Evolutionary conservation across 2,113 vertebrate genomes (phyloP).

Genomic region (Gymnobelideus leadbeateri): DNA sequence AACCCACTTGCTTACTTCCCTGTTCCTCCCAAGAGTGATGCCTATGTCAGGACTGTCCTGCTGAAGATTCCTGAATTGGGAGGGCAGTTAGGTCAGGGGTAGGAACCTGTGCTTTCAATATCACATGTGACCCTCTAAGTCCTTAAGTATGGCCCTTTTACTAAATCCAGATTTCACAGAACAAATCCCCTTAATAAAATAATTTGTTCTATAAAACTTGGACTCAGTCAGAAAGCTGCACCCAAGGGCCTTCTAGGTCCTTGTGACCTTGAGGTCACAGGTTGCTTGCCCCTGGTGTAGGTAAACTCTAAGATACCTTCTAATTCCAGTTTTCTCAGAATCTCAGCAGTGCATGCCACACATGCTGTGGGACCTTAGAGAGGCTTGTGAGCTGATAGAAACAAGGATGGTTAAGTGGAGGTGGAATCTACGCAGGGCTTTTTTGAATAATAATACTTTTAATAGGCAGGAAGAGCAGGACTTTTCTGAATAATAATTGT

Average conservation of each 20-base stretch:
- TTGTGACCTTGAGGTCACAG: too few relatives aligned
- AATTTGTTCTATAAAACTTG: too few relatives aligned
- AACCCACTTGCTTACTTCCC: background rate
- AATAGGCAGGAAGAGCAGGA: background rate
- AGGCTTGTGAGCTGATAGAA: background rate
- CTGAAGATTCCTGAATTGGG: background rate
- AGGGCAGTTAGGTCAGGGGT: background rate
- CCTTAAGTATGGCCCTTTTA: too few relatives aligned
- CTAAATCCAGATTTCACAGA: too few relatives aligned
- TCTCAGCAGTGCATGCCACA: background rate
- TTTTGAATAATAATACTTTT: background rate
- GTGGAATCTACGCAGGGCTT: background rate
- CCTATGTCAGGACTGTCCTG: background rate
- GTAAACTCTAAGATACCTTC: background rate
- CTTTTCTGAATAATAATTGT: background rate
- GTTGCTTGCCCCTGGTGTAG: background rate
- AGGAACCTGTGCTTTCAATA: too few relatives aligned
- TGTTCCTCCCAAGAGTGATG: background rate
- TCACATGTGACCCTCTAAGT: too few relatives aligned
- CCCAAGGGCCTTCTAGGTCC: too few relatives aligned
- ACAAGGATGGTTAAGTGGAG: background rate
- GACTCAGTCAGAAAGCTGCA: too few relatives aligned
- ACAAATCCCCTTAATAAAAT: too few relatives aligned
- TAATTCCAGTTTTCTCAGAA: background rate
- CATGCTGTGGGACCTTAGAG: background rate